Evolutionary conservation across 2,113 vertebrate genomes (phyloP).

Genomic region (Xerus inauris): DNA sequence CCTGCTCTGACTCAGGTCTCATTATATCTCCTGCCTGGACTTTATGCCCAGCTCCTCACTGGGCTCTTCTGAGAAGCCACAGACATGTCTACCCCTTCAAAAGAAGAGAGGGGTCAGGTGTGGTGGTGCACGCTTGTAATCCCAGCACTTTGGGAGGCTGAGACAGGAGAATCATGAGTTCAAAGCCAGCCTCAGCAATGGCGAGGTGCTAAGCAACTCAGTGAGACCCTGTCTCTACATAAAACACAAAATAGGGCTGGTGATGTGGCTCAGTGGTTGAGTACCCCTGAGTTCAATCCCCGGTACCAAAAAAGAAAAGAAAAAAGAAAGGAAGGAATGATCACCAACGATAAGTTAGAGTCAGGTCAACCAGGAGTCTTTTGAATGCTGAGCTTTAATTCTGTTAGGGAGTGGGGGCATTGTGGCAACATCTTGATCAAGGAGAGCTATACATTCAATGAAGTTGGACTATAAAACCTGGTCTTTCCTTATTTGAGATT

Average conservation of each 20-base stretch:
- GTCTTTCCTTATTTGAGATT: background rate
- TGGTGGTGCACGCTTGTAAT: too few species aligned
- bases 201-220: too few species aligned
- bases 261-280: too few species aligned
- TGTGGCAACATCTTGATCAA: background rate
- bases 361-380: background rate
- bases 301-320: too few species aligned
- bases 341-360: background rate
- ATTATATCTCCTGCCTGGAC: background rate
- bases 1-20: background rate
- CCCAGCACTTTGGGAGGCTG: too few species aligned
- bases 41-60: background rate
- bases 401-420: background rate
- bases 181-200: too few species aligned
- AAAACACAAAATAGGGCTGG: too few species aligned
- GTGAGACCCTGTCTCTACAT: too few species aligned
- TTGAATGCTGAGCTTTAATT: background rate
- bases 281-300: too few species aligned
- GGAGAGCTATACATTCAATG: background rate
- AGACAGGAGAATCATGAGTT: too few species aligned
- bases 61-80: constrained; percentile 22
- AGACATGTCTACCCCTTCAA: background rate
- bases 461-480: background rate
- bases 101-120: background rate
- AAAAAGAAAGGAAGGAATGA: background rate